phyloP scores from a whole-genome alignment of 2,888 invertebrate species.

The Drosophila tanythrix region DNA sequence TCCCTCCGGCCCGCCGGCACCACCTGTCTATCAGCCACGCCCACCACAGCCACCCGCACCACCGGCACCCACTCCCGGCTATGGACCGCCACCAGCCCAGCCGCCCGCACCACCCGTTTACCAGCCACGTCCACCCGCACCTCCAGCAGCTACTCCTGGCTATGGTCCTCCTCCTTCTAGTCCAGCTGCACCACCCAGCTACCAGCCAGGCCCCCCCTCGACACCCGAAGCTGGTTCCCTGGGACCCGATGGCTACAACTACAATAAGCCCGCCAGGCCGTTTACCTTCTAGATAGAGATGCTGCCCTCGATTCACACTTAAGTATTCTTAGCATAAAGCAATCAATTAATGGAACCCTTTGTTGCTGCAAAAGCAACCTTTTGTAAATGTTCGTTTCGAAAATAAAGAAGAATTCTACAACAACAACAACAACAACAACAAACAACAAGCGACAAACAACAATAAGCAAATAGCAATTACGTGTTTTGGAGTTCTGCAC shows the following conservation, averaged over 20 bases:
- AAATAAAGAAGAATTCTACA: constrained; percentile 63
- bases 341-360: constrained; percentile 23
- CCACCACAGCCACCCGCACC: constrained; percentile 30
- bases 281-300: constrained; percentile 78
- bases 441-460: constrained; percentile 22
- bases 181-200: constrained; percentile 32
- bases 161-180: constrained; percentile 32
- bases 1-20: constrained; percentile 6
- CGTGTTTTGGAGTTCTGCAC: constrained; percentile 7
- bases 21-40: constrained; percentile 43
- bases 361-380: constrained; percentile 38
- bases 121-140: constrained; percentile 54
- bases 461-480: constrained; percentile 15
- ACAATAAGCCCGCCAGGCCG: constrained; percentile 82
- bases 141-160: constrained; percentile 34
- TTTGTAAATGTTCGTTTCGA: constrained; percentile 59
- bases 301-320: constrained; percentile 14
- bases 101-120: constrained; percentile 50
- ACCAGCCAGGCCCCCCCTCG: constrained; percentile 41
- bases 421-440: not conserved
- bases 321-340: constrained; percentile 44
- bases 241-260: constrained; percentile 84
- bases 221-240: constrained; percentile 76
- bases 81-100: constrained; percentile 44
- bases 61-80: constrained; percentile 38